Conservation (phyloP, 64 coral and sea anemone species). For the Montipora foliosa region DNA sequence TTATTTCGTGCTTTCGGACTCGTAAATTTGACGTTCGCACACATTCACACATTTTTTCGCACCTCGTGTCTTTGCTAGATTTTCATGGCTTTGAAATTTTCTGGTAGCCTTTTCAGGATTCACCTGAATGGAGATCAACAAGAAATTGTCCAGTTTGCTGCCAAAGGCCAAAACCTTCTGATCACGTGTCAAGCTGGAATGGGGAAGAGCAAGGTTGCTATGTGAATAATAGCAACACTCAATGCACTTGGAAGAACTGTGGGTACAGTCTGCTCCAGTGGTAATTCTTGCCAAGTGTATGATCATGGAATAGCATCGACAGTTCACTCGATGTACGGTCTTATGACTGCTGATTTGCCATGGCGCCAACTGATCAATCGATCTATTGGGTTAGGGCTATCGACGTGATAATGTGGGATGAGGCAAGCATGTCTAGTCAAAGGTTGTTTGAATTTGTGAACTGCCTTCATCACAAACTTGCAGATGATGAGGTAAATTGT, state of each 20-base stretch:
- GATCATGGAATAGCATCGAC: not conserved
- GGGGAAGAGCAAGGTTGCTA: slow-evolving; percentile 43
- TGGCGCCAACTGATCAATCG: slow-evolving; percentile 12
- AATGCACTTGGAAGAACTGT: slow-evolving; percentile 5
- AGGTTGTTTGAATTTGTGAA: slow-evolving; percentile 45
- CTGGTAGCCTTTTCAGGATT: not conserved
- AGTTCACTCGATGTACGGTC: slow-evolving; percentile 47
- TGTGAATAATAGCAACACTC: not conserved
- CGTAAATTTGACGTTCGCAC: not conserved
- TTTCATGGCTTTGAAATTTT: not conserved
- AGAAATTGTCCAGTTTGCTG: slow-evolving; percentile 14
- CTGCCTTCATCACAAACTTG: slow-evolving; percentile 3
- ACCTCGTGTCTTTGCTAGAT: not conserved
- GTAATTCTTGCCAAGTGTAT: slow-evolving; percentile 35
- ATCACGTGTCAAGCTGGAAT: slow-evolving; percentile 55
- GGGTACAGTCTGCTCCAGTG: slow-evolving; percentile 26
- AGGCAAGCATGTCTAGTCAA: slow-evolving; percentile 40
- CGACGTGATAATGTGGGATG: slow-evolving; percentile 41
- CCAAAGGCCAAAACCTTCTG: slow-evolving; percentile 46
- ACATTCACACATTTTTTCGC: not conserved
- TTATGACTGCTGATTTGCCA: slow-evolving; percentile 51
- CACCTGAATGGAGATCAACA: slow-evolving; percentile 26
- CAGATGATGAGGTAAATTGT: not conserved
- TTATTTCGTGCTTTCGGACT: not conserved
- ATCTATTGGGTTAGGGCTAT: not conserved